A percentile compares a stretch with the other conserved stretches of the same genome.
Conservation (phyloP, 2,888 invertebrate genomes). For the Alloscopus bannaensis region DNA sequence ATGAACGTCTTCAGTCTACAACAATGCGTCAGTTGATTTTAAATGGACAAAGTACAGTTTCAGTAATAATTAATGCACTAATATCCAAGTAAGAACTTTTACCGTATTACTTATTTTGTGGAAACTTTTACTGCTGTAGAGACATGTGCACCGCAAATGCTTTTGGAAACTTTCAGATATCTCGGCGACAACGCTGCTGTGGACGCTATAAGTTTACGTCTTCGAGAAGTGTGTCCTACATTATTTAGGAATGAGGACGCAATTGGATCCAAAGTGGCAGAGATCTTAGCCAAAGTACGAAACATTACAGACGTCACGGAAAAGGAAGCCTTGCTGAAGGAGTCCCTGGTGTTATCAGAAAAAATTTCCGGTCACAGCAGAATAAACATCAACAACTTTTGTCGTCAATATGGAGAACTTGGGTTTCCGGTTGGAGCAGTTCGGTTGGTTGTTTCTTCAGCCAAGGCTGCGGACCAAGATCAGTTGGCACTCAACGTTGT, state of each 20-base stretch:
- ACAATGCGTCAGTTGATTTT: constrained; percentile 85
- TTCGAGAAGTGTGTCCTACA: constrained; percentile 94
- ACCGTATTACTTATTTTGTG: too few species aligned
- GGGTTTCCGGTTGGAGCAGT: constrained; percentile 72
- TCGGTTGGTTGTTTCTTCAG: constrained; percentile 68
- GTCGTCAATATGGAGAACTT: constrained; percentile 71
- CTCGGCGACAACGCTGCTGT: constrained; percentile 96
- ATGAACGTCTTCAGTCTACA: constrained; percentile 79
- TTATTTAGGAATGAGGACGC: constrained; percentile 97
- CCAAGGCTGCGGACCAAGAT: constrained; percentile 71
- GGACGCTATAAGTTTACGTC: constrained; percentile 89
- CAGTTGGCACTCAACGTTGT: constrained; percentile 66
- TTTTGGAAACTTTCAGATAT: constrained; percentile 79
- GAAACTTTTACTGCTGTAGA: background rate
- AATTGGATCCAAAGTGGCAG: constrained; percentile 90
- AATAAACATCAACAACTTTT: constrained; percentile 70
- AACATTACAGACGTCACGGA: constrained; percentile 63
- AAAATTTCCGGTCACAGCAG: constrained; percentile 72
- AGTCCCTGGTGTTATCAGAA: constrained; percentile 70
- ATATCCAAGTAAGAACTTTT: constrained; percentile 82
- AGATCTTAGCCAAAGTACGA: constrained; percentile 71
- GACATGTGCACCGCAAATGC: background rate
- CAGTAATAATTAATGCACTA: constrained; percentile 86
- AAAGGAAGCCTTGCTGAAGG: constrained; percentile 69
- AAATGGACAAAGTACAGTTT: constrained; percentile 85